Evolutionary conservation across 2,888 invertebrate genomes (phyloP), one percentile per base, ranked within the genome.

Genomic region (Leucophora obtusa): DNA sequence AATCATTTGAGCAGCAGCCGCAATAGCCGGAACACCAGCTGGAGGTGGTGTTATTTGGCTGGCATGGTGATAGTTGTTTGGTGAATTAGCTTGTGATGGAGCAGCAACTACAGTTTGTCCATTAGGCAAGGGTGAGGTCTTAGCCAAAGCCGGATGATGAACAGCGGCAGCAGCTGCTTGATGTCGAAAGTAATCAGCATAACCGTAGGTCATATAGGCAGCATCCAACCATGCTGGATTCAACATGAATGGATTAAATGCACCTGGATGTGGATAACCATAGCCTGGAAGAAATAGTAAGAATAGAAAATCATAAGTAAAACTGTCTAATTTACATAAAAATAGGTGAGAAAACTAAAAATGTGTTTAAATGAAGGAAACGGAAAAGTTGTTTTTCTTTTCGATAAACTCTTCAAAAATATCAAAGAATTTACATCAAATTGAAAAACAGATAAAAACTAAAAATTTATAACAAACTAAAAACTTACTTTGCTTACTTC

Each of bases 401-500:
- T 66, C 53, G 17, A 38, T 11, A 38, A 38, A 38, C 14, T 38
- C 38, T 38, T 38, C 11, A 28, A 28, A 28, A 28, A 7, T 28
- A 28, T 28, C 6, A 28, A 28, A 28, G 28, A 28, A 28, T 28
- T 28, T 28, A 6, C 7, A 6, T 6, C 6, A 28, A 28, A 28
- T 6, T 6, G 28, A 7, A 28, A 28, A 28, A 28, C 38, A 11
- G 38, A 38, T 51, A 81, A 56, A 43, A 82, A 58, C 70, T 11
- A 63, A 82, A 81, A 81, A 73, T 54, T 60, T 76, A 74, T 79
- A 81, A 80, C 84, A 87, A 88, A 87, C 87, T 86, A 88, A 88
- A 88, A 88, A 94, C 97, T 96, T 93, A 98, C 98, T 96, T 92
- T 97, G 96, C 91, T 98, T 98, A 84, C 97, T 97, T 91, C 98